These are phyloP conservation scores for Gyps fulvus DNA, from an alignment of 2,113 vertebrate species.

Conservation along the genomic window DNA sequence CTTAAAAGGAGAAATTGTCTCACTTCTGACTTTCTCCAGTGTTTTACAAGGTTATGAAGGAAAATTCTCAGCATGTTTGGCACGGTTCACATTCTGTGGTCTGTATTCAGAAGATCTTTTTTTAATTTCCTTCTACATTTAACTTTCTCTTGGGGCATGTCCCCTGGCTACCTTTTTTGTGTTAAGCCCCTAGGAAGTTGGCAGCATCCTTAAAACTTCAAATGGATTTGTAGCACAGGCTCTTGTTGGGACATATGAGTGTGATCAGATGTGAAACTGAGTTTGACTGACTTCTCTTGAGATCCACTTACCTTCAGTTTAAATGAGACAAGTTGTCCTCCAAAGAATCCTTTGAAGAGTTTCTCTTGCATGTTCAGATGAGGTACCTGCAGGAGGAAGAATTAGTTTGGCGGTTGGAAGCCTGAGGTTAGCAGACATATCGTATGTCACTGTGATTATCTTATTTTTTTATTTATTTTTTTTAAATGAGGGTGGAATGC, in stretches of 20 bases:
- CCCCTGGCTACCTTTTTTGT: not conserved
- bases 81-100: not conserved
- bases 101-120: not conserved
- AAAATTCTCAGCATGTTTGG: slow-evolving; percentile 15
- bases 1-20: slow-evolving; percentile 8
- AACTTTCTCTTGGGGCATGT: slow-evolving; percentile 11
- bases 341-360: slow-evolving; percentile 2
- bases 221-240: not conserved
- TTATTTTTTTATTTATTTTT: not conserved
- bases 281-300: not conserved
- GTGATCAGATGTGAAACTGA: not conserved
- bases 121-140: not conserved
- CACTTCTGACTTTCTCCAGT: slow-evolving; percentile 6
- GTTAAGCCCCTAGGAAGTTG: slow-evolving; percentile 16
- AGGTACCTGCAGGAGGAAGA: not conserved
- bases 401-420: slow-evolving; percentile 8
- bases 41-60: slow-evolving; percentile 38
- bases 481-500: not conserved
- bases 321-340: not conserved
- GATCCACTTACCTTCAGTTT: not conserved
- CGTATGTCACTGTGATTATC: not conserved
- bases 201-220: slow-evolving; percentile 5
- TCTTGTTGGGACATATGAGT: not conserved
- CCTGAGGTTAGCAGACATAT: not conserved
- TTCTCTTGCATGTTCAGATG: not conserved